A percentile compares a stretch with the other conserved stretches of the same genome.
phyloP scores from a whole-genome alignment of 2,797 vertebrate genomes.

The Sebastes taczanowskii region DNA sequence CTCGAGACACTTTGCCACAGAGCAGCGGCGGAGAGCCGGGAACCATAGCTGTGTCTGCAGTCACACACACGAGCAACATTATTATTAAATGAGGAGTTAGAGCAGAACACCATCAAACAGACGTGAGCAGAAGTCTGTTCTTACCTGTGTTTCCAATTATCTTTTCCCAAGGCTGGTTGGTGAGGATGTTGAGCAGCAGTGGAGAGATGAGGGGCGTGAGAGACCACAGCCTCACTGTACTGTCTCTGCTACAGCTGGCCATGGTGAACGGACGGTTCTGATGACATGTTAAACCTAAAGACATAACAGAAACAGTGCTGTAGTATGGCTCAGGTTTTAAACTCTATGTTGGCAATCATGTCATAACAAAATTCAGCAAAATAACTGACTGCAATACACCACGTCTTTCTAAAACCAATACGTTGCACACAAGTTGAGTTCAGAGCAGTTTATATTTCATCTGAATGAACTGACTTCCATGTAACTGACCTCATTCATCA shows the following conservation, averaged over 20 bases:
- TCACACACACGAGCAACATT: neutral
- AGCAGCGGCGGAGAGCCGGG: constrained; percentile 87
- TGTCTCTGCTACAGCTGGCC: constrained; percentile 97
- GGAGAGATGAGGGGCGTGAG: constrained; percentile 89
- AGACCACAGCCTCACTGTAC: constrained; percentile 97
- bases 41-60: constrained; percentile 89
- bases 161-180: constrained; percentile 91
- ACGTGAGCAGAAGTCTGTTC: neutral
- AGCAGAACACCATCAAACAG: neutral
- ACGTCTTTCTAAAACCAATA: neutral
- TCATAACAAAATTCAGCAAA: neutral
- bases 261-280: constrained; percentile 93
- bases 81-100: neutral
- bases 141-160: constrained; percentile 92
- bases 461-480: neutral
- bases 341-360: neutral
- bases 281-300: constrained; percentile 92
- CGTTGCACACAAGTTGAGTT: neutral
- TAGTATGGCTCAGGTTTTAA: neutral
- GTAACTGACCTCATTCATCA: no score
- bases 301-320: neutral
- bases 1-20: constrained; percentile 93
- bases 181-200: constrained; percentile 90
- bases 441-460: neutral
- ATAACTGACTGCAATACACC: neutral